Conservation (phyloP, 2,113 vertebrate genomes). For the Bucco capensis region DNA sequence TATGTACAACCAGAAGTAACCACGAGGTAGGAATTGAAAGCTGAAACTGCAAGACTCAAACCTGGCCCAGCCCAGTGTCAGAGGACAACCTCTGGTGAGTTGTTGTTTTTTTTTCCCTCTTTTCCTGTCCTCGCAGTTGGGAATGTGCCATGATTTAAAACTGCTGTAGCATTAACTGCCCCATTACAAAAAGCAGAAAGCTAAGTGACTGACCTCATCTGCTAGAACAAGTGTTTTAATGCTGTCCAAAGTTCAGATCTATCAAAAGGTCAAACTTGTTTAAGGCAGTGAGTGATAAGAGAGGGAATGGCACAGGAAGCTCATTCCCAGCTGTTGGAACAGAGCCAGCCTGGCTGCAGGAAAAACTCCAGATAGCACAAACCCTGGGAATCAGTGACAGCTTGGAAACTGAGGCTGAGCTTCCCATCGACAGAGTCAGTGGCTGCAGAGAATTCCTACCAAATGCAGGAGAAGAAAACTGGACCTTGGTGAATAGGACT, state of each 20-base stretch:
- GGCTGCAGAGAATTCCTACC: background rate
- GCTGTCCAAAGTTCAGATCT: conserved; percentile 14
- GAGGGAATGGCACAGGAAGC: background rate
- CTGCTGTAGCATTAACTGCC: background rate
- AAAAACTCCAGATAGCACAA: background rate
- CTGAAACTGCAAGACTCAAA: background rate
- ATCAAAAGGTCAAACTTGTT: conserved; percentile 42
- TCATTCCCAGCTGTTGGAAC: background rate
- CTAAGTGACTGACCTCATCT: background rate
- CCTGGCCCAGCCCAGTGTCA: background rate
- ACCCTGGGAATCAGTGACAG: background rate
- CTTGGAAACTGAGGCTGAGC: background rate
- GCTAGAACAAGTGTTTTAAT: conserved; percentile 1
- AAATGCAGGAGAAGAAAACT: background rate
- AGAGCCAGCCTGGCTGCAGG: background rate
- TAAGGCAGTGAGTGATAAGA: conserved; percentile 37
- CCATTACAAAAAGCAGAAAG: background rate
- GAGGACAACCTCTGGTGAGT: background rate
- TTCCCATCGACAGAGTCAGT: background rate
- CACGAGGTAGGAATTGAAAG: background rate
- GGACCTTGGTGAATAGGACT: background rate
- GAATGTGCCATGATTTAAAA: conserved; percentile 8
- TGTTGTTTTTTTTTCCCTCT: background rate
- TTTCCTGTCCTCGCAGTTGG: background rate
- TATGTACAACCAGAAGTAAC: background rate